These are phyloP conservation scores for Agrotis clavis DNA, from an alignment of 2,888 invertebrate species.

Conservation along the genomic window DNA sequence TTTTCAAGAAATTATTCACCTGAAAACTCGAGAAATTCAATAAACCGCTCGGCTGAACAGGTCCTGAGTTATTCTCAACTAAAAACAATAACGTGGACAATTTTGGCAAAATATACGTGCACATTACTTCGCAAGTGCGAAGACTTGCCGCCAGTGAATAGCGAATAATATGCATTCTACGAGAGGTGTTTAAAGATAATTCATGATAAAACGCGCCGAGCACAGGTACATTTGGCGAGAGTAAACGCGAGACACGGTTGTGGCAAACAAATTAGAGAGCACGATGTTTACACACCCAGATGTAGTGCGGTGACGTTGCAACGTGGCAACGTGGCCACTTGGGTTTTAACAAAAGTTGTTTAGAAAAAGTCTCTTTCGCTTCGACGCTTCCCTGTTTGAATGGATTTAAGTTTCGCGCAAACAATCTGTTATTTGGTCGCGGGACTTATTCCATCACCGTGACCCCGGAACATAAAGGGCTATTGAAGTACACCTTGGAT, in stretches of 20 bases:
- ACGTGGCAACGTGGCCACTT: constrained; percentile 44
- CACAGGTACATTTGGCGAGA: constrained; percentile 49
- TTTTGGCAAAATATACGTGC: constrained; percentile 54
- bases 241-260: constrained; percentile 61
- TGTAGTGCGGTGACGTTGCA: constrained; percentile 36
- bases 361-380: constrained; percentile 32
- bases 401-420: not conserved
- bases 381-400: constrained; percentile 30
- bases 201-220: constrained; percentile 54
- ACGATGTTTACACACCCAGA: constrained; percentile 59
- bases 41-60: constrained; percentile 35
- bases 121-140: constrained; percentile 33
- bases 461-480: too few species aligned
- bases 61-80: constrained; percentile 43
- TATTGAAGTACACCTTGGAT: too few species aligned
- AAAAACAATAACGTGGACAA: constrained; percentile 57
- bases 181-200: constrained; percentile 57
- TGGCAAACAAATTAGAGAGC: constrained; percentile 71
- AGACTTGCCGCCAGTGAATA: constrained; percentile 27
- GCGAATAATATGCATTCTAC: constrained; percentile 48
- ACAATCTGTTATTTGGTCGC: not conserved
- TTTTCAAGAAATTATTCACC: constrained; percentile 43
- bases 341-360: constrained; percentile 43
- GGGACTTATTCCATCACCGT: too few species aligned
- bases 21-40: constrained; percentile 45